phyloP scores from a whole-genome alignment of 2,797 vertebrate genomes.

The Bovichtus variegatus region DNA sequence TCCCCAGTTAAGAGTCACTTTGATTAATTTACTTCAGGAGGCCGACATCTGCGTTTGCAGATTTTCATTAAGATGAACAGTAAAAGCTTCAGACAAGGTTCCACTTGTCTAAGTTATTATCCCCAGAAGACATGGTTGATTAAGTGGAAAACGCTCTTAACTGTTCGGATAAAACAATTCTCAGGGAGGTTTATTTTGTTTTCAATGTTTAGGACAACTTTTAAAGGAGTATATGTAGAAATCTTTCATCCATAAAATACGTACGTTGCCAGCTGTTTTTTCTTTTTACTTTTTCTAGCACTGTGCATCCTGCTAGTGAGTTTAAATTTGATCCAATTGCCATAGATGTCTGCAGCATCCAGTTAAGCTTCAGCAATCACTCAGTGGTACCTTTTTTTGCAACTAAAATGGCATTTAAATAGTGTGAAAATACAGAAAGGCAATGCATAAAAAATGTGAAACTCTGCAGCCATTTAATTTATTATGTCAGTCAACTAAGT shows the following conservation, averaged over 20 bases:
- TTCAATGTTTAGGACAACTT: conserved; percentile 40
- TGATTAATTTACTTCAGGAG: conserved; percentile 81
- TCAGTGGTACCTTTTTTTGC: conserved; percentile 38
- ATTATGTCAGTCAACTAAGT: conserved; percentile 50
- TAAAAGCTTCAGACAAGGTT: conserved; percentile 76
- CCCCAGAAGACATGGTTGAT: conserved; percentile 70
- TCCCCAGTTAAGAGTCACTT: conserved; percentile 65
- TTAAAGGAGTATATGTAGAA: conserved; percentile 28
- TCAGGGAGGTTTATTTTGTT: conserved; percentile 45
- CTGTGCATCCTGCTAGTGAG: conserved; percentile 21
- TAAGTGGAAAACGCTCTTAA: conserved; percentile 61
- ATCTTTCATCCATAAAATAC: conserved; percentile 43
- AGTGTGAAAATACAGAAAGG: conserved; percentile 42
- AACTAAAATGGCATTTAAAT: conserved; percentile 49
- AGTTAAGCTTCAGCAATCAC: conserved; percentile 54
- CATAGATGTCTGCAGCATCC: conserved; percentile 50
- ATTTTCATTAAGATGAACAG: conserved; percentile 86
- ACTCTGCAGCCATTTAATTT: conserved; percentile 49
- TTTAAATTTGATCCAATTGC: conserved; percentile 55
- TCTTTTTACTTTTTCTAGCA: background rate
- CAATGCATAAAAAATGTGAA: conserved; percentile 44
- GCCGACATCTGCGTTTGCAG: conserved; percentile 78
- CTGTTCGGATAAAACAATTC: conserved; percentile 41
- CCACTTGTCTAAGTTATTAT: conserved; percentile 75
- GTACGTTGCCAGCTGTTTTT: conserved; percentile 8